Evolutionary conservation across 2,113 vertebrate species (phyloP).

Genomic region (Dolichallabes microphthalmus): DNA sequence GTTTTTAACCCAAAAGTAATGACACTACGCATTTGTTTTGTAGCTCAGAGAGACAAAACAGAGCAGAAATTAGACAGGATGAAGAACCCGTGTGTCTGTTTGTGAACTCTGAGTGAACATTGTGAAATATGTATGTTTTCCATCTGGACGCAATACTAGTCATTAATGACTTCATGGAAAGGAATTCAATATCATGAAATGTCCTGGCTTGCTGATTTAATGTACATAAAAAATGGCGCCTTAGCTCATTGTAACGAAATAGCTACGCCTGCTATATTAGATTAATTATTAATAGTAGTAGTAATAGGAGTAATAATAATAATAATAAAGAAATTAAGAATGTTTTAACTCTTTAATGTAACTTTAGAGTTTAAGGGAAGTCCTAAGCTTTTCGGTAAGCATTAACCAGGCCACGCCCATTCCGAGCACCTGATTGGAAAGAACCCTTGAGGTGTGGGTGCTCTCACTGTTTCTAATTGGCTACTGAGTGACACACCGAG

Average conservation of each 20-base stretch:
- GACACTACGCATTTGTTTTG: background rate
- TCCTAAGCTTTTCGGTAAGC: too few relatives aligned
- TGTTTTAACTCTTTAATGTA: background rate
- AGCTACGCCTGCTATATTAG: background rate
- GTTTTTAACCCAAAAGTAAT: background rate
- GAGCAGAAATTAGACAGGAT: background rate
- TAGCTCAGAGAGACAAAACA: background rate
- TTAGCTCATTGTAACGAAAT: background rate
- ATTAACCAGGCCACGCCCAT: background rate
- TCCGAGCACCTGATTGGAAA: background rate
- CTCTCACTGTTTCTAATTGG: background rate
- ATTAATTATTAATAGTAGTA: background rate
- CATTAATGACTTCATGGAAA: background rate
- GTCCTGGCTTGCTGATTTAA: background rate
- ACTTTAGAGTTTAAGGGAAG: too few relatives aligned
- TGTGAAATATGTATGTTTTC: background rate
- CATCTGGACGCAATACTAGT: background rate
- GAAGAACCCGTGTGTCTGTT: background rate
- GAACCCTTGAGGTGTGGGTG: background rate
- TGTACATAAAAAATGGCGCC: background rate
- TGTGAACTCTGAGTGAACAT: background rate
- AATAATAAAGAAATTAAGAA: too few relatives aligned
- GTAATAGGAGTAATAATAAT: background rate
- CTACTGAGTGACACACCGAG: constrained; percentile 56
- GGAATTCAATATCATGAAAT: background rate